A percentile compares a stretch with the other conserved stretches of the same genome.
Evolutionary conservation across 2,888 invertebrate species (phyloP).

Genomic region (Drosophila picticornis): DNA sequence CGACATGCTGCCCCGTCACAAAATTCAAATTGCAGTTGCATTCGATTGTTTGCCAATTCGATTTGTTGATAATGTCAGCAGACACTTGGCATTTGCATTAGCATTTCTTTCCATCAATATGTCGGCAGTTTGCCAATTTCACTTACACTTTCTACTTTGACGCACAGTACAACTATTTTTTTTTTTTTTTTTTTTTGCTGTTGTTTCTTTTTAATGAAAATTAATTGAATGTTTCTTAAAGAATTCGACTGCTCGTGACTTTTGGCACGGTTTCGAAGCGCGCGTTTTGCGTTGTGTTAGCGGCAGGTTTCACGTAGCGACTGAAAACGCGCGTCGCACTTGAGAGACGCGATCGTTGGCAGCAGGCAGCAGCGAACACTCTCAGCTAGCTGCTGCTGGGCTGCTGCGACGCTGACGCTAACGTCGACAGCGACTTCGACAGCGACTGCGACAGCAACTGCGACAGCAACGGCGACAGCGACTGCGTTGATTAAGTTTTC

Average conservation of each 20-base stretch:
- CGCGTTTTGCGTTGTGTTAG: conserved; percentile 59
- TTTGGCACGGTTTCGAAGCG: conserved; percentile 19
- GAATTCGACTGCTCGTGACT: conserved; percentile 18
- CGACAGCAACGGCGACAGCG: not conserved
- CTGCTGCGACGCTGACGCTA: conserved; percentile 40
- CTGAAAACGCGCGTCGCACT: conserved; percentile 56
- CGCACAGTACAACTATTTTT: conserved; percentile 18
- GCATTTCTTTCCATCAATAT: conserved; percentile 36
- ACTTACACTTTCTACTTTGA: conserved; percentile 74
- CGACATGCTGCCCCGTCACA: conserved; percentile 14
- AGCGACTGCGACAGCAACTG: conserved; percentile 12
- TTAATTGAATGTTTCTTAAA: conserved; percentile 5
- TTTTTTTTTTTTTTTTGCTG: not conserved
- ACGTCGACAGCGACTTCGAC: conserved; percentile 11
- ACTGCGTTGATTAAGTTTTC: conserved; percentile 30
- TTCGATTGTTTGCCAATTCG: conserved; percentile 38
- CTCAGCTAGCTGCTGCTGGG: conserved; percentile 28
- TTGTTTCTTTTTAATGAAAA: conserved; percentile 9
- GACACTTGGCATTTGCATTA: conserved; percentile 57
- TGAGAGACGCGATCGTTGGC: conserved; percentile 37
- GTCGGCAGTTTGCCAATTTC: conserved; percentile 38
- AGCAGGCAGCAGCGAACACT: conserved; percentile 24
- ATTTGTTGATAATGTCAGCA: conserved; percentile 71
- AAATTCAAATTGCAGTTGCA: conserved; percentile 42
- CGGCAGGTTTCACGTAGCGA: conserved; percentile 63